Percentiles rank a stretch among this genome's conserved stretches.
Conservation (phyloP, 2,888 invertebrate species). For the Mesopsocus fuscifrons region DNA sequence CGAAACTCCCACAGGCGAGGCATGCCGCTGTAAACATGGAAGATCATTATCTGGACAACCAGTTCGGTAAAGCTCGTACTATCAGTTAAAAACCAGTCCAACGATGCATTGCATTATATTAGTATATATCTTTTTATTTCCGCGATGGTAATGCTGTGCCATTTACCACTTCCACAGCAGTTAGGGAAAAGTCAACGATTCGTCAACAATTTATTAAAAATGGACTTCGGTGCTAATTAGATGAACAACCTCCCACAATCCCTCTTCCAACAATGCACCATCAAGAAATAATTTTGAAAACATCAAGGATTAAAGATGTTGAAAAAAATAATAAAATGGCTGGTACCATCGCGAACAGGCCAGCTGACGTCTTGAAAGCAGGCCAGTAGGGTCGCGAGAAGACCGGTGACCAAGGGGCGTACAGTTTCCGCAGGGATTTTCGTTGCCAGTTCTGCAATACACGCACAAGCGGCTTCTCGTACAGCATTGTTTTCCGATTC, state of each 20-base stretch:
- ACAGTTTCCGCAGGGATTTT: conserved; percentile 25
- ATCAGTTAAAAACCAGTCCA: not conserved
- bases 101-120: too few relatives aligned
- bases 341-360: conserved; percentile 33
- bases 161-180: too few relatives aligned
- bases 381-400: conserved; percentile 27
- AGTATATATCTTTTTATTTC: too few relatives aligned
- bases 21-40: conserved; percentile 27
- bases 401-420: conserved; percentile 23
- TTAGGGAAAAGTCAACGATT: too few relatives aligned
- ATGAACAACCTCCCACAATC: too few relatives aligned
- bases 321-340: not conserved
- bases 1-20: conserved; percentile 31
- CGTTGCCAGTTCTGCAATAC: conserved; percentile 31
- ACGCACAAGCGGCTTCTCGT: conserved; percentile 33
- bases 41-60: conserved; percentile 1
- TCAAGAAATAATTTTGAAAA: too few relatives aligned
- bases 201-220: too few relatives aligned
- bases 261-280: too few relatives aligned
- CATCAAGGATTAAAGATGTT: too few relatives aligned
- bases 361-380: conserved; percentile 34
- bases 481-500: conserved; percentile 33
- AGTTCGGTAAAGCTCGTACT: not conserved
- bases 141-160: too few relatives aligned
- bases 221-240: too few relatives aligned